Evolutionary conservation across 2,888 invertebrate genomes (phyloP), one percentile per base, ranked within the genome.

Genomic region (Serripes groenlandicus): DNA sequence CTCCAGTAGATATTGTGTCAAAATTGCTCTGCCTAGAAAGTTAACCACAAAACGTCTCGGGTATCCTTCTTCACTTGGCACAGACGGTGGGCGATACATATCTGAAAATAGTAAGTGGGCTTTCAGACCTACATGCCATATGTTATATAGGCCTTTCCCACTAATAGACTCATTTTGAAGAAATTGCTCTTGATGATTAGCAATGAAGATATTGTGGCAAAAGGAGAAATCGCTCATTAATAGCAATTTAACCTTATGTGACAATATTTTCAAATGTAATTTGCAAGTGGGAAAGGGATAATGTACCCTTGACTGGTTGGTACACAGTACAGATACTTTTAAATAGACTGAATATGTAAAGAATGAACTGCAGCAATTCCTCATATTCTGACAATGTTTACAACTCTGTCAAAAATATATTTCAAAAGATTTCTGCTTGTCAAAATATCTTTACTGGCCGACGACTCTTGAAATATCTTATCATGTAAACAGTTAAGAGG

Each of bases 21-120:
- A 42, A 5, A 66, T 23, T 15, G 42, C 42, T 66, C 66, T 66
- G 42, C 66, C 66, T 26, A 66, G 42, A 66, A 28, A 66, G 42
- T 42, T 66, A 1, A 66, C 42, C 23, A n/a, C 42, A 42, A 66
- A 42, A 26, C 66, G 37, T 66, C 66, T 66, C 28, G 66, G 66
- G 26, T 66, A 66, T 11, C 66, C 66, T 35, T 66, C 66, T 18
- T 66, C 66, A 23, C 42, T 42, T 5, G 37, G 66, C 42, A 66
- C 66, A 15, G 37, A 7, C 23, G 66, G 42, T 42, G 66, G 66
- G 1, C 35, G 34, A 28, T 66, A 66, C 42, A 42, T 11, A 66
- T 66, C 66, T 66, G 26, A 35, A n/a, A 21, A 56, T 11, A 42
- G 18, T n/a, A 42, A 11, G 18, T 42, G 18, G 42, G 18, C 18